phyloP scores from a whole-genome alignment of 2,113 vertebrate genomes.

The Hemibagrus wyckioides region DNA sequence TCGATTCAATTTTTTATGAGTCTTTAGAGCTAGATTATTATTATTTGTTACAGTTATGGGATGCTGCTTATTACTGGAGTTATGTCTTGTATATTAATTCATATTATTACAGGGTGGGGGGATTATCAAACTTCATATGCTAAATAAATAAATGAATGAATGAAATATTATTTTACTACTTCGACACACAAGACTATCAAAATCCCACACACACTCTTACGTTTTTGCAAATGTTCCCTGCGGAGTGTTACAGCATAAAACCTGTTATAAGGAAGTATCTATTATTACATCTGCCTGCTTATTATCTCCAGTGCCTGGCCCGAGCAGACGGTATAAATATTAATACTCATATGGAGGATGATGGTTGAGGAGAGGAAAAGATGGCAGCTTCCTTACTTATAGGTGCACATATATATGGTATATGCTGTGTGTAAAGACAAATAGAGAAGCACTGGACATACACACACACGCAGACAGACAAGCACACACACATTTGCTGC shows the following conservation, averaged over 20 bases:
- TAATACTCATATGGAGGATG: background rate
- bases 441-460: background rate
- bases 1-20: background rate
- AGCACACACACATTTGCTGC: background rate
- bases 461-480: background rate
- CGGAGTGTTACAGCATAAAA: background rate
- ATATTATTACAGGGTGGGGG: no score
- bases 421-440: background rate
- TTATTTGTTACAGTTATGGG: background rate
- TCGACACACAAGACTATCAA: background rate
- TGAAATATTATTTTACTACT: background rate
- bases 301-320: background rate
- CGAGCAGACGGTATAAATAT: slow-evolving; percentile 6
- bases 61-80: background rate
- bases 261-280: background rate
- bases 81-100: background rate
- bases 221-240: background rate
- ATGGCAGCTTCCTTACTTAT: background rate
- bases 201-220: background rate
- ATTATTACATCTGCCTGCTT: background rate
- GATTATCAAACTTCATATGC: no score
- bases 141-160: background rate
- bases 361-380: background rate
- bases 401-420: background rate
- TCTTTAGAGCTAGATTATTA: background rate